phyloP scores from a whole-genome alignment of 64 coral and sea anemone genomes.

The Stichodactyla helianthus region DNA sequence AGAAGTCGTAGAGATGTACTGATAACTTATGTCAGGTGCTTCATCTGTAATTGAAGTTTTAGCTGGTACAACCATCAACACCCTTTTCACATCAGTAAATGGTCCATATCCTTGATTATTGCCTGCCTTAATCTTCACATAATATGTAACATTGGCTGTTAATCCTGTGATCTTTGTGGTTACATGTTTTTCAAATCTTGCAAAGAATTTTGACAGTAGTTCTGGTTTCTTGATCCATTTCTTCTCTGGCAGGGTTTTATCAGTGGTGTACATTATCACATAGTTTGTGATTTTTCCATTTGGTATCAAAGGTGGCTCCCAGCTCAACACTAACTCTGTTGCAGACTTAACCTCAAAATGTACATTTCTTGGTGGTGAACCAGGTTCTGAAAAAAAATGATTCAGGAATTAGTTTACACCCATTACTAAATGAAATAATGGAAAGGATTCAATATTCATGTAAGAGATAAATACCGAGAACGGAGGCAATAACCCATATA shows the following conservation, averaged over 20 bases:
- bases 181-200: slow-evolving; percentile 21
- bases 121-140: slow-evolving; percentile 60
- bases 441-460: too few relatives aligned
- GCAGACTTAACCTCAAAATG: slow-evolving; percentile 34
- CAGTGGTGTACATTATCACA: slow-evolving; percentile 55
- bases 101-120: slow-evolving; percentile 73
- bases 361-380: slow-evolving; percentile 61
- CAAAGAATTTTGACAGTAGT: background rate
- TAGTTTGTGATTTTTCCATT: slow-evolving; percentile 71
- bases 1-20: background rate
- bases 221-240: slow-evolving; percentile 10
- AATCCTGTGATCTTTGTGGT: slow-evolving; percentile 1
- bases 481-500: too few relatives aligned
- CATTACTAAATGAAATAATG: too few relatives aligned
- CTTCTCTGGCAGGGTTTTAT: slow-evolving; percentile 58
- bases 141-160: slow-evolving; percentile 44
- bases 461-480: too few relatives aligned
- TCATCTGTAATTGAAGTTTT: slow-evolving; percentile 9
- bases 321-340: slow-evolving; percentile 27
- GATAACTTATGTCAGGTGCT: slow-evolving; percentile 3
- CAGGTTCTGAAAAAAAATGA: slow-evolving; percentile 47
- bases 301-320: slow-evolving; percentile 44
- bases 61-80: background rate
- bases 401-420: too few relatives aligned
- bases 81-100: slow-evolving; percentile 23